A percentile compares a stretch with the other conserved stretches of the same genome.
Conservation (phyloP, 2,888 invertebrate genomes). For the Ormyrus thymus region DNA sequence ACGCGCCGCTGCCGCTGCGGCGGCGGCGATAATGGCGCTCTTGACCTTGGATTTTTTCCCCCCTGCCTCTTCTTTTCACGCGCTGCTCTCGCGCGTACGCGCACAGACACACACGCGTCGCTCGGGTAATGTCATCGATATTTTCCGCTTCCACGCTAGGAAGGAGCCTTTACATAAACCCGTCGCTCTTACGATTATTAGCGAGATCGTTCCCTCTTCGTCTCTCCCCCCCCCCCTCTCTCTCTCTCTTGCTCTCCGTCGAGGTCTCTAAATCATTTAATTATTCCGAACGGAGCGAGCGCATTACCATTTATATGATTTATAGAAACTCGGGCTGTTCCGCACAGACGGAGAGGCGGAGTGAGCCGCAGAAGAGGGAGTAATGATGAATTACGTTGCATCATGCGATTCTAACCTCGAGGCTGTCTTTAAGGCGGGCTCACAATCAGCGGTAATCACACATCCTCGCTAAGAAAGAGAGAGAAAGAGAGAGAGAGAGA, state of each 20-base stretch:
- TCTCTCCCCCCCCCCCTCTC: too few relatives aligned
- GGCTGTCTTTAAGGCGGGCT: slow-evolving; percentile 44
- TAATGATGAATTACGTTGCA: slow-evolving; percentile 51
- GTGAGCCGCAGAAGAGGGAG: background rate
- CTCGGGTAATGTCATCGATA: slow-evolving; percentile 49
- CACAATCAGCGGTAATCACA: slow-evolving; percentile 47
- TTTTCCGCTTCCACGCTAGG: slow-evolving; percentile 33
- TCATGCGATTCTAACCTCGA: slow-evolving; percentile 52
- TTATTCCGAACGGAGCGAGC: slow-evolving; percentile 26
- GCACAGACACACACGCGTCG: background rate
- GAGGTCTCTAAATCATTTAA: slow-evolving; percentile 43
- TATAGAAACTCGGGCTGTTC: slow-evolving; percentile 11
- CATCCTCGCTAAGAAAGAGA: background rate
- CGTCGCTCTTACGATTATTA: slow-evolving; percentile 24
- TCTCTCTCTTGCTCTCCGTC: background rate
- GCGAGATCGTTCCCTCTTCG: background rate
- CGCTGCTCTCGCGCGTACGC: too few relatives aligned
- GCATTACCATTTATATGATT: slow-evolving; percentile 43
- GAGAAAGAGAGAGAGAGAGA: too few relatives aligned
- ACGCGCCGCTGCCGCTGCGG: background rate
- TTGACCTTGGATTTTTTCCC: slow-evolving; percentile 22
- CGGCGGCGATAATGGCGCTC: slow-evolving; percentile 6
- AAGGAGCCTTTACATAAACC: slow-evolving; percentile 18
- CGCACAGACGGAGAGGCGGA: too few relatives aligned
- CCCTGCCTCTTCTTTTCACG: background rate